phyloP scores from a whole-genome alignment of 1,140 invertebrate genomes.

The Psilanteris sp. region DNA sequence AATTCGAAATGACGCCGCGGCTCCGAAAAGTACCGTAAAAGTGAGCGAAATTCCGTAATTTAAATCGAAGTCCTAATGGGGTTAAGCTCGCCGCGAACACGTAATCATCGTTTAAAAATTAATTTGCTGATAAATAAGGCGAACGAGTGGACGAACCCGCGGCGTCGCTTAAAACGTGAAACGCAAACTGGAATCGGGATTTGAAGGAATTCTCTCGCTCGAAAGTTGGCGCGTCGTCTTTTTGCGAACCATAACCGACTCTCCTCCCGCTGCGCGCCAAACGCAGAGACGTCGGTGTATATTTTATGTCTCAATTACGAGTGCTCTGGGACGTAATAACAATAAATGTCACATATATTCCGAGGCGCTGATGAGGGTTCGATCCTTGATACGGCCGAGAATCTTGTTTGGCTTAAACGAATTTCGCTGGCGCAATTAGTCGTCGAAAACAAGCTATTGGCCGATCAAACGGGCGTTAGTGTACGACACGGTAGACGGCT shows the following conservation, averaged over 20 bases:
- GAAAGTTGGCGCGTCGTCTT: slow-evolving; percentile 29
- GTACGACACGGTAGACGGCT: slow-evolving; percentile 46
- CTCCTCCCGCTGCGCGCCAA: slow-evolving; percentile 38
- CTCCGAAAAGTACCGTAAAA: too few relatives aligned
- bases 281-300: slow-evolving; percentile 5
- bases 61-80: not conserved
- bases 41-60: not conserved
- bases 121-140: slow-evolving; percentile 14
- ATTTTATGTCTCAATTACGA: slow-evolving; percentile 74
- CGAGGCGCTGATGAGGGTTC: slow-evolving; percentile 46
- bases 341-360: slow-evolving; percentile 73
- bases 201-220: slow-evolving; percentile 29
- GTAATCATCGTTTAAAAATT: not conserved
- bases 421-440: slow-evolving; percentile 69
- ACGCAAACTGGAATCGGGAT: slow-evolving; percentile 28
- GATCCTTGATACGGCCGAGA: slow-evolving; percentile 44
- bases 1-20: too few relatives aligned
- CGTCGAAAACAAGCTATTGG: slow-evolving; percentile 54
- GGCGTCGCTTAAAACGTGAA: slow-evolving; percentile 3
- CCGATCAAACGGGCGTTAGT: slow-evolving; percentile 50
- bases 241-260: slow-evolving; percentile 17
- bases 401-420: slow-evolving; percentile 70
- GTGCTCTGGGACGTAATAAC: slow-evolving; percentile 69
- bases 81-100: not conserved
- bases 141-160: not conserved